Base-by-base conservation (phyloP, 2,113 vertebrate species). In the Pachycephala philippinensis region DNA sequence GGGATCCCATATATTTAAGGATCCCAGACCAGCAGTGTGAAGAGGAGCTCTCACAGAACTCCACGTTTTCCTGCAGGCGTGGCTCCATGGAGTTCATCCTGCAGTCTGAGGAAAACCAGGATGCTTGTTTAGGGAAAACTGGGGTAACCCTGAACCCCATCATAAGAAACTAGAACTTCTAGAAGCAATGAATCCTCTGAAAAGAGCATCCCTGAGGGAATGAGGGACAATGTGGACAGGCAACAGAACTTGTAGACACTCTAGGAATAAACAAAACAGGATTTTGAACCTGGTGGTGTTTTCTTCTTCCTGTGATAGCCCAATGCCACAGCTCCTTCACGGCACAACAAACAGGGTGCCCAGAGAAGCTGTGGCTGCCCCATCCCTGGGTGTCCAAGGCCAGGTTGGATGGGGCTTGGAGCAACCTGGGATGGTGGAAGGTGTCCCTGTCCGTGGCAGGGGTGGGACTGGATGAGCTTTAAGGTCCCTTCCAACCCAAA, bases 381-480 rank as follows among this genome's bases (percentile, higher is more conserved):
- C 87, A 53, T 26, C 39, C 20, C 61, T 82, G 69, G 13, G 2
- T 47, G 39, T 9, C 13, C 53, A 45, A 47, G 1, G n/a, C 53
- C 24, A 44, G 39, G 3, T 0, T 83, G 21, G 70, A 40, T 0
- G 0, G n/a, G 30, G 61, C 9, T 53, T 40, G 61, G 20, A 89
- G 39, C 24, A 68, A 0, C 19, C 61, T 75, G 78, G 53, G 33
- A 2, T 0, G 1, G 24, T 75, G 60, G 28, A 0, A 45, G 9
- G 2, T 66, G 44, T 45, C 28, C 27, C 37, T 66, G 59, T 8
- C 8, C 37, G 8, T 33, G 59, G 50, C 10, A 28, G 10, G 21
- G 5, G 4, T 31, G 35, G 50, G 0, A 27, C 6, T 18, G 12
- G 50, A 23, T 50, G 35, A 7, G 2, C 14, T 61, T 37, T 23